Percentiles rank a stretch among this genome's conserved stretches.
These are phyloP conservation scores for Acleris literana DNA, from an alignment of 2,888 invertebrate species.

Conservation along the genomic window DNA sequence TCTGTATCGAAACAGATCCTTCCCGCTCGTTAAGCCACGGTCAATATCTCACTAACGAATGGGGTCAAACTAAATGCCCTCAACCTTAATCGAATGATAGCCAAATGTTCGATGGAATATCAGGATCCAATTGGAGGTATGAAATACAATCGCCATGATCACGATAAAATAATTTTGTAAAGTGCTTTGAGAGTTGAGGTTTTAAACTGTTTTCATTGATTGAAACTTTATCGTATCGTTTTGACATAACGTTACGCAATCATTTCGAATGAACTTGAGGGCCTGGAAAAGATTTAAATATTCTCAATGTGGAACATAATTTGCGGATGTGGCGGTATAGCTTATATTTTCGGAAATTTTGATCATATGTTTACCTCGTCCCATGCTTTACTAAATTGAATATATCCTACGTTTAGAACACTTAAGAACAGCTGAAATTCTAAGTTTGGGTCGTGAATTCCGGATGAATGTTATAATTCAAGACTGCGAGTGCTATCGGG, in stretches of 20 bases:
- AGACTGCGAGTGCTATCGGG: slow-evolving; percentile 52
- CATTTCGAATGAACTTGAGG: too few species aligned
- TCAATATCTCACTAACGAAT: slow-evolving; percentile 63
- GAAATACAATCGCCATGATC: too few species aligned
- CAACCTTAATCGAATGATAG: slow-evolving; percentile 43
- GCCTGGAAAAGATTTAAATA: too few species aligned
- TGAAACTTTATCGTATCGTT: too few species aligned
- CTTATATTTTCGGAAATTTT: too few species aligned
- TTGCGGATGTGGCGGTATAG: too few species aligned
- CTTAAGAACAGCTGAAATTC: slow-evolving; percentile 13
- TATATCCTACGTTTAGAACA: slow-evolving; percentile 2
- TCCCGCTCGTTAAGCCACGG: slow-evolving; percentile 54
- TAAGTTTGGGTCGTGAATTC: slow-evolving; percentile 43
- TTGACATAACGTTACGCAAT: too few species aligned
- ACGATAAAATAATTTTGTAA: too few species aligned
- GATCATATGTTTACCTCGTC: neutral
- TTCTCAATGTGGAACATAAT: too few species aligned
- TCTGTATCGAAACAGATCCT: slow-evolving; percentile 59
- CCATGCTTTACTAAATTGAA: neutral
- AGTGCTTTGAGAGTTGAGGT: too few species aligned
- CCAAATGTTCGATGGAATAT: slow-evolving; percentile 32
- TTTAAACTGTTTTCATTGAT: too few species aligned
- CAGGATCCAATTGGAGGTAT: neutral
- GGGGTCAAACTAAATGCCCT: slow-evolving; percentile 50
- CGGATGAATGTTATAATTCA: slow-evolving; percentile 55